Percentiles rank a stretch among this genome's conserved stretches.
Conservation (phyloP, 2,797 vertebrate genomes). For the Pygocentrus nattereri region DNA sequence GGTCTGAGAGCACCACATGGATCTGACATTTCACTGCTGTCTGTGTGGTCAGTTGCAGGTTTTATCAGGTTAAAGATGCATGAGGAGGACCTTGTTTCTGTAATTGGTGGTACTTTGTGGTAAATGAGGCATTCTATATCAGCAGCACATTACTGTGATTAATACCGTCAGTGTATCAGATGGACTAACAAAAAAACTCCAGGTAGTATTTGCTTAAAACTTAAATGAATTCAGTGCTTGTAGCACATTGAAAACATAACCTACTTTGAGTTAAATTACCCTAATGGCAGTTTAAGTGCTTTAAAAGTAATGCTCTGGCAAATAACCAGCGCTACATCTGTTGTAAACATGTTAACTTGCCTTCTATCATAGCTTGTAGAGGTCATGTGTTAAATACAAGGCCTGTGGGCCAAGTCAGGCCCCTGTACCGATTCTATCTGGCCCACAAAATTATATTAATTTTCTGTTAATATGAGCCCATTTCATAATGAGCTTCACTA, state of each 20-base stretch:
- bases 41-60: neutral
- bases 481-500: no score
- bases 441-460: no score
- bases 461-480: no score
- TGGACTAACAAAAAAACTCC: neutral
- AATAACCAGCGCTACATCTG: no score
- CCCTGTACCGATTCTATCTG: no score
- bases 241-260: neutral
- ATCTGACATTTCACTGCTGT: neutral
- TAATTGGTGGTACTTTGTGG: neutral
- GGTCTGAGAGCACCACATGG: neutral
- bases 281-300: no score
- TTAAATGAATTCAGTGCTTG: neutral
- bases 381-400: no score
- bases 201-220: neutral
- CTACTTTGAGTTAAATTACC: no score
- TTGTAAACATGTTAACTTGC: no score
- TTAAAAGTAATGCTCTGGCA: no score
- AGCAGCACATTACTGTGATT: neutral
- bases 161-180: neutral
- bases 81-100: neutral
- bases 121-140: neutral
- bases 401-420: no score
- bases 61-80: neutral
- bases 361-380: no score